These are phyloP conservation scores for Rhingia campestris DNA, from an alignment of 2,888 invertebrate species.

Conservation along the genomic window DNA sequence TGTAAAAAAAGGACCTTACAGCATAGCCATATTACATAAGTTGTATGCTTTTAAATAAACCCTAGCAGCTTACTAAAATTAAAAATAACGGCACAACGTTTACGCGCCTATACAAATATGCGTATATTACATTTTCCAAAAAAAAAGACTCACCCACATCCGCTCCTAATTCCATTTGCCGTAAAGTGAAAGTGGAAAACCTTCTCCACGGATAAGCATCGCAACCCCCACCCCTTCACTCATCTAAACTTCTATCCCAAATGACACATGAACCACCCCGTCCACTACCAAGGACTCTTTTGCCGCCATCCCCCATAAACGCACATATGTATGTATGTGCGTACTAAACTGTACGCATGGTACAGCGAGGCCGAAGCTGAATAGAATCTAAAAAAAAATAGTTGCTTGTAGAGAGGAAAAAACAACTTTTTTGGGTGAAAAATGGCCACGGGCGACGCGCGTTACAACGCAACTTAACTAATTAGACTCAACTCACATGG, in stretches of 20 bases:
- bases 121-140: conserved; percentile 40
- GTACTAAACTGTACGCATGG: conserved; percentile 19
- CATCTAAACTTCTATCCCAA: conserved; percentile 69
- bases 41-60: not conserved
- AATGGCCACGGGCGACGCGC: conserved; percentile 74
- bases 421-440: conserved; percentile 69
- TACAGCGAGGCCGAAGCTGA: conserved; percentile 42
- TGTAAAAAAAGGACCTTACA: too few species aligned
- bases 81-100: conserved; percentile 46
- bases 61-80: conserved; percentile 33
- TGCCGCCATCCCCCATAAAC: conserved; percentile 3
- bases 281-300: not conserved
- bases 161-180: conserved; percentile 57
- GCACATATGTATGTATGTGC: conserved; percentile 21
- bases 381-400: conserved; percentile 58
- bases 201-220: conserved; percentile 69
- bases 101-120: conserved; percentile 48
- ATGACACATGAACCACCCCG: conserved; percentile 70
- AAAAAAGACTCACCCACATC: conserved; percentile 43
- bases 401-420: conserved; percentile 46
- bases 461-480: conserved; percentile 74
- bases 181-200: conserved; percentile 66
- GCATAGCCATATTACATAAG: too few species aligned
- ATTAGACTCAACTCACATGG: conserved; percentile 74
- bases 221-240: conserved; percentile 33